phyloP scores from a whole-genome alignment of 2,797 vertebrate genomes.

The Pyrrhura leucotis region DNA sequence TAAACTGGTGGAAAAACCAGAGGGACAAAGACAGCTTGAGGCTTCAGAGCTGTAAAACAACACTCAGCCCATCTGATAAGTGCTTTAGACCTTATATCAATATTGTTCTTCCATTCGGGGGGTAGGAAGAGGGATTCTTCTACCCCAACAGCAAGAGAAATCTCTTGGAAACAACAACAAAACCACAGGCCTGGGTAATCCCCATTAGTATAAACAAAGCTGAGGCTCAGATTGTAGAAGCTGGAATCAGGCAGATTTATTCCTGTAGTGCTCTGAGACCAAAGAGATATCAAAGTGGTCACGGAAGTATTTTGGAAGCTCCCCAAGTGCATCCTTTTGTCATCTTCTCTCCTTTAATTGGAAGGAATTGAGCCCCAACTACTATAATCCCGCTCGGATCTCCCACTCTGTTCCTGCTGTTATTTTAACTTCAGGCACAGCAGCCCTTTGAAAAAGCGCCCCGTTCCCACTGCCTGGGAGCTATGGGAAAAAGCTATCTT shows the following conservation, averaged over 20 bases:
- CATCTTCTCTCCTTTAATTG: neutral
- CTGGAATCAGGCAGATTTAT: neutral
- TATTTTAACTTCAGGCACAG: constrained; percentile 69
- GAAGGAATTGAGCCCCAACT: neutral
- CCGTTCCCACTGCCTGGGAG: constrained; percentile 68
- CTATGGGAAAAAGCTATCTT: constrained; percentile 76
- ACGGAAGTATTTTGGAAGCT: constrained; percentile 5
- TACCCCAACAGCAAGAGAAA: neutral
- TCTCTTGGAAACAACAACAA: constrained; percentile 47
- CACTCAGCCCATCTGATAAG: constrained; percentile 22
- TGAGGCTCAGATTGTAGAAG: neutral
- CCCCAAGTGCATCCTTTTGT: constrained; percentile 33
- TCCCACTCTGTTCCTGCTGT: constrained; percentile 10
- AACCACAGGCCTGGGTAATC: constrained; percentile 44
- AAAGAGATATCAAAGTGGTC: neutral
- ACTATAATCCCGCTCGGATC: neutral
- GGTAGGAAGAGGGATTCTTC: neutral
- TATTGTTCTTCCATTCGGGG: constrained; percentile 22
- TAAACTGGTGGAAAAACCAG: constrained; percentile 35
- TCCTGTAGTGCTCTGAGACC: neutral
- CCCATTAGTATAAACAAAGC: constrained; percentile 31
- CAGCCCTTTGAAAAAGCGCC: constrained; percentile 53
- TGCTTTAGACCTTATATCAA: constrained; percentile 53
- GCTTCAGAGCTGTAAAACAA: constrained; percentile 12
- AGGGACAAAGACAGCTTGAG: constrained; percentile 3